Conservation (phyloP, 2,797 vertebrate species). For the Acanthiza pusilla region DNA sequence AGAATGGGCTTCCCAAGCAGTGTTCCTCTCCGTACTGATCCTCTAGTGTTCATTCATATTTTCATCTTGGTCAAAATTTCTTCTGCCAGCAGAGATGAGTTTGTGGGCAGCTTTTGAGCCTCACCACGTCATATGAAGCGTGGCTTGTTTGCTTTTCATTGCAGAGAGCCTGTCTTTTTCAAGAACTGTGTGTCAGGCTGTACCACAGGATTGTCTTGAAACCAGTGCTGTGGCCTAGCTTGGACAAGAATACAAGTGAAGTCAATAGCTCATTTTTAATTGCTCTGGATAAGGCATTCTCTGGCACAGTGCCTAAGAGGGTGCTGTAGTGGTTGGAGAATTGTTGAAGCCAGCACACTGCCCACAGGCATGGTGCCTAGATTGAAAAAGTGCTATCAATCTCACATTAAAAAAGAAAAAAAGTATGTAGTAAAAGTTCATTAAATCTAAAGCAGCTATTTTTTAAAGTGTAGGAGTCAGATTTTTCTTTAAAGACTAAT, state of each 20-base stretch:
- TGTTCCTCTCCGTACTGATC: not conserved
- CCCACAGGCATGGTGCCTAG: not conserved
- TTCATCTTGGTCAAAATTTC: not conserved
- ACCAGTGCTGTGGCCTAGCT: not conserved
- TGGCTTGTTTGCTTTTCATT: not conserved
- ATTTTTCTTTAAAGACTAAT: not conserved
- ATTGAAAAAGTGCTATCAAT: not conserved
- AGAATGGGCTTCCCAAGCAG: not conserved
- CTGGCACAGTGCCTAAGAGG: not conserved
- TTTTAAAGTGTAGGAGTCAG: not conserved
- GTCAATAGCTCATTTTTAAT: not conserved
- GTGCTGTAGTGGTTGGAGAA: not conserved
- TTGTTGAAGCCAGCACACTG: not conserved
- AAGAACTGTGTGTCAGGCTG: not conserved
- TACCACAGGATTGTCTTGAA: not conserved
- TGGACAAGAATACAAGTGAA: not conserved
- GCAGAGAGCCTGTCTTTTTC: not conserved
- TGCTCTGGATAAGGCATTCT: not conserved
- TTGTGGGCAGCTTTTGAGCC: not conserved
- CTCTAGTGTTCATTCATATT: not conserved
- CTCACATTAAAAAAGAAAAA: not conserved
- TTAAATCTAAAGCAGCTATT: not conserved
- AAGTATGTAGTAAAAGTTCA: not conserved
- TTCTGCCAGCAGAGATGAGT: not conserved
- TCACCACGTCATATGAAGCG: rapidly evolving